Evolutionary conservation across 1,140 invertebrate species (phyloP), one percentile per base, ranked within the genome.

Genomic region (Rhagoletis pomonella): DNA sequence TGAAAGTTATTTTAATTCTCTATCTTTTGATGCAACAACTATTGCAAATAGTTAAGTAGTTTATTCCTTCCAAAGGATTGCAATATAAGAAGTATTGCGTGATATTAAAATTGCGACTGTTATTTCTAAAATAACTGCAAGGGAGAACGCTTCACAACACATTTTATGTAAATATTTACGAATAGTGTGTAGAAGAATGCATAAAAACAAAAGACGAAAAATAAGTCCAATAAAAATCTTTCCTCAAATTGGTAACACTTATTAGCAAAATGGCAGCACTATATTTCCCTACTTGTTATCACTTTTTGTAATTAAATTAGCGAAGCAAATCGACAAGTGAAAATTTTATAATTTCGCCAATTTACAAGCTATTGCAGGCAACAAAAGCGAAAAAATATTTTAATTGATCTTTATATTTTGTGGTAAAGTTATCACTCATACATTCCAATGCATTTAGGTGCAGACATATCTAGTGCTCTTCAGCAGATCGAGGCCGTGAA

Each of bases 401-500:
- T 29, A 29, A 39, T 19, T 67, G 19, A 67, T 42, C 29, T 29
- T 29, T 39, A 67, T 73, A 73, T 47, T 14, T 73, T 73, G 12
- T 47, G 39, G 10, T 7, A 4, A 55, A 87, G n/a, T n/a, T 10
- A 10, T 55, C 50, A 55, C 5, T 7, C 10, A 55, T 81, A 87
- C n/a, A 39, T 12, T 50, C 3, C 60, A 90, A 93, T 93, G 93
- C 93, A 93, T 88, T 87, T 93, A 44, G 93, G 91, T 87, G 90
- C 91, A 87, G 94, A 94, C 89, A 92, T 96, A 91, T 96, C 96
- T 47, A 96, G 95, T 93, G 97, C 97, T 88, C 93, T 97, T 86
- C 96, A 96, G 90, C 95, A 97, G 89, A 94, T 98, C 89, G 96
- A 97, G 90, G 95, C 96, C 89, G 96, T 98, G 29, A 97, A 97